Base-by-base conservation (phyloP, 2,113 vertebrate species). In the Smithornis capensis region DNA sequence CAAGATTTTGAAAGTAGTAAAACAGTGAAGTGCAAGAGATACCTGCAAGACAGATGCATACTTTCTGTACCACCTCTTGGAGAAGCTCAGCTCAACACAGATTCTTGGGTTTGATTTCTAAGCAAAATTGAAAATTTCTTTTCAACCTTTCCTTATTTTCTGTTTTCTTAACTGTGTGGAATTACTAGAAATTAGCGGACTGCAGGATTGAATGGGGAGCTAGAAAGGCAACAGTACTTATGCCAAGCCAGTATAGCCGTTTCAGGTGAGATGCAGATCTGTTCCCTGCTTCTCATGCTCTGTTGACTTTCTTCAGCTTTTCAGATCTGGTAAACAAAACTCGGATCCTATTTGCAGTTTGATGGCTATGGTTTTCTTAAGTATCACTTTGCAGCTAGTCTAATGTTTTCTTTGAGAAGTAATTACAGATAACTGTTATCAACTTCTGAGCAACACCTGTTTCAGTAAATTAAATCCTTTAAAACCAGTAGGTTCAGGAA, bases 381-480 rank as follows among this genome's bases (percentile, higher is more conserved):
- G 35, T 44, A 37, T 62, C 38, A 15, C 38, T 95, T 93, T 86
- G 33, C 40, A 88, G 22, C 29, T 65, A 63, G 27, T 55, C 49
- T 74, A 49, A 49, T 85, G 37, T 93, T 94, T 92, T 75, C 53
- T 84, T 75, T 83, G 57, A 55, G 82, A 95, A 84, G 33, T 67
- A 88, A 82, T 29, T 77, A 49, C n/a, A 80, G 85, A 83, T 91
- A 94, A 83, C 64, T 23, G 19, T 78, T 90, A 74, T 19, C 67
- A 52, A 45, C 60, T 65, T 95, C n/a, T 83, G 47, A 95, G 49
- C 29, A 88, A 86, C 37, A 73, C 35, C 27, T 4, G 47, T 62
- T 37, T 78, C 44, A 69, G 77, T 64, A 87, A 94, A 90, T 70
- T 49, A 89, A 92, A 74, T 77, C 12, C 42, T 60, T 85, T 59